Evolutionary conservation across 2,797 vertebrate genomes (phyloP), one percentile per base, ranked within the genome.

Genomic region (Sylvilagus floridanus): DNA sequence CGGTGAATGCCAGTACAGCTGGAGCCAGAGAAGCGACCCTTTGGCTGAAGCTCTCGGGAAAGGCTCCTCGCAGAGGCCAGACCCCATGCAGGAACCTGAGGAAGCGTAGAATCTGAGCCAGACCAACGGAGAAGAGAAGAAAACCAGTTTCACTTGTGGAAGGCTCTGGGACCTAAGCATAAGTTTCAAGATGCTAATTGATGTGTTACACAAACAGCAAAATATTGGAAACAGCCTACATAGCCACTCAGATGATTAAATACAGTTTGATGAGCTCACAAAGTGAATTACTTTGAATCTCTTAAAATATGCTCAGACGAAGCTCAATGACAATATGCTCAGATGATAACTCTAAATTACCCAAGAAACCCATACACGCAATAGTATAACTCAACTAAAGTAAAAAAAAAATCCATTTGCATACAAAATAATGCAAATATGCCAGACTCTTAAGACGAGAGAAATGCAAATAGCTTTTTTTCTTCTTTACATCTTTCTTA

Each of bases 261-360:
- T 30, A 69, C 4, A 62, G 62, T 81, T 93, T 77, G 6, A 42
- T 79, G 28, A 94, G 69, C 86, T n/a, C 21, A 78, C 57, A 69
- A 90, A 84, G 84, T 62, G 26, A 79, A 93, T 87, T 90, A 63
- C 9, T 68, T 84, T 88, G 54, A 65, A 77, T 93, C 14, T 17
- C 88, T 73, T 73, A 90, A 96, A 92, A 87, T 68, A 81, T 52
- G 72, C 96, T 87, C 72, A 89, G 95, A 69, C 8, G 79, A 73
- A 35, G 69, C 21, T 78, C 88, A 65, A 71, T 91, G 52, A 69
- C 24, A 84, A 32, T 68, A 81, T 57, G 72, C 72, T 90, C 66
- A 93, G 26, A 72, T 81, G 84, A 68, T 75, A 90, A 78, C 69
- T 5, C 10, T 73, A 79, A 92, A 30, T 75, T 81, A 65, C 3